These are phyloP conservation scores for Plemyria rubiginata DNA, from an alignment of 2,888 invertebrate species.

Conservation along the genomic window DNA sequence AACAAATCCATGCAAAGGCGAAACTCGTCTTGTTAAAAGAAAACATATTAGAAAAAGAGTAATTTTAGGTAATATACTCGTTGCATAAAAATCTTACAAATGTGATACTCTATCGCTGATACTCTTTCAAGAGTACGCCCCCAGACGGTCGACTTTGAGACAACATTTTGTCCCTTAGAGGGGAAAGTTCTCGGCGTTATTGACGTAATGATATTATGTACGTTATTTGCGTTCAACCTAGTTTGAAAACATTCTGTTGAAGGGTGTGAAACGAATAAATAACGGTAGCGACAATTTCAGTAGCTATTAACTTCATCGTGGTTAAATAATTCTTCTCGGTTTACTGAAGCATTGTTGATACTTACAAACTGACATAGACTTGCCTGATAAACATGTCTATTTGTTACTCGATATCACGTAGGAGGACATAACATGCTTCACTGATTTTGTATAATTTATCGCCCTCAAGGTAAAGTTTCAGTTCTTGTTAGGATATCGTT, in stretches of 20 bases:
- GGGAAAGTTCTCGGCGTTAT: slow-evolving; percentile 49
- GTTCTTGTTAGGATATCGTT: not conserved
- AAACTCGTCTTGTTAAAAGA: too few relatives aligned
- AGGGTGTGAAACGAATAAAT: slow-evolving; percentile 28
- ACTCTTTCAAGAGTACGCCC: slow-evolving; percentile 19
- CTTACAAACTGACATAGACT: slow-evolving; percentile 12
- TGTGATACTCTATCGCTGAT: not conserved
- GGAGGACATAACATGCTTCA: slow-evolving; percentile 12
- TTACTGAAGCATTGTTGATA: slow-evolving; percentile 7
- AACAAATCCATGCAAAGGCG: too few relatives aligned
- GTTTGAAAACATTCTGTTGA: slow-evolving; percentile 43
- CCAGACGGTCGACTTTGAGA: slow-evolving; percentile 49
- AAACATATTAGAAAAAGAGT: too few relatives aligned
- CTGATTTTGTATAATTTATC: slow-evolving; percentile 12
- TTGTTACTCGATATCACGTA: slow-evolving; percentile 20
- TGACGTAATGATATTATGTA: slow-evolving; percentile 46
- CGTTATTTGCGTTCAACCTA: slow-evolving; percentile 39
- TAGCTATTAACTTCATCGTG: not conserved
- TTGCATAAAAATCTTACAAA: not conserved
- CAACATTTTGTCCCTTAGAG: slow-evolving; percentile 50
- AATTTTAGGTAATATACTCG: not conserved
- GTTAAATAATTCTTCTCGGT: not conserved
- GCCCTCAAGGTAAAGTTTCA: slow-evolving; percentile 8
- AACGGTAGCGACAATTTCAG: slow-evolving; percentile 10
- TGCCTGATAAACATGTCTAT: slow-evolving; percentile 14